Percentiles rank a stretch among this genome's conserved stretches.
These are phyloP conservation scores for Petroica traversi DNA, from an alignment of 2,113 vertebrate genomes.

Conservation along the genomic window DNA sequence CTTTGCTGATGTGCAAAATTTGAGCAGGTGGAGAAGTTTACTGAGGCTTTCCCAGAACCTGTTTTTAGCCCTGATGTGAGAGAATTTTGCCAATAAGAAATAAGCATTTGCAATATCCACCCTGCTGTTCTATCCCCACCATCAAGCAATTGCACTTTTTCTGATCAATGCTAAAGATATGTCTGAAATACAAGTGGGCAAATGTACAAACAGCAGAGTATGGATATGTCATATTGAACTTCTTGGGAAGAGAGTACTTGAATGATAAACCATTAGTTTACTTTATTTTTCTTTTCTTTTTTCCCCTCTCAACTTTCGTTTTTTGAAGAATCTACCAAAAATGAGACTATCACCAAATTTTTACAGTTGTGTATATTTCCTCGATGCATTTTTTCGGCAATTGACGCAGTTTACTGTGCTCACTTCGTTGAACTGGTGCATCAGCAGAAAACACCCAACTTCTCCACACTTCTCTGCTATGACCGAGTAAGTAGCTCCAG, in stretches of 20 bases:
- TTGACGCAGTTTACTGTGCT: slow-evolving; percentile 97
- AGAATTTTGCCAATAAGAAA: background rate
- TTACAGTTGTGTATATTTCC: slow-evolving; percentile 98
- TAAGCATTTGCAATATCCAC: background rate
- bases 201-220: background rate
- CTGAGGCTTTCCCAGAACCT: background rate
- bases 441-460: slow-evolving; percentile 97
- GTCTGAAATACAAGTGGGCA: background rate
- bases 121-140: background rate
- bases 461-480: slow-evolving; percentile 97
- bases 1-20: background rate
- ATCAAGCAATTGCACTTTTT: background rate
- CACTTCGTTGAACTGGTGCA: slow-evolving; percentile 97
- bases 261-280: background rate
- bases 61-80: background rate
- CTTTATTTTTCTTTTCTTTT: background rate
- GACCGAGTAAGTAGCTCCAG: slow-evolving; percentile 85
- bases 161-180: background rate
- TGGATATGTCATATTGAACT: background rate
- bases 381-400: slow-evolving; percentile 97
- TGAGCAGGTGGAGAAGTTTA: background rate
- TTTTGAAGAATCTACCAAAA: slow-evolving; percentile 94
- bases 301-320: background rate
- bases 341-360: slow-evolving; percentile 99
- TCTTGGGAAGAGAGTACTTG: background rate